Base-by-base conservation (phyloP, 2,113 vertebrate genomes). In the Leptobrachium ailaonicum region DNA sequence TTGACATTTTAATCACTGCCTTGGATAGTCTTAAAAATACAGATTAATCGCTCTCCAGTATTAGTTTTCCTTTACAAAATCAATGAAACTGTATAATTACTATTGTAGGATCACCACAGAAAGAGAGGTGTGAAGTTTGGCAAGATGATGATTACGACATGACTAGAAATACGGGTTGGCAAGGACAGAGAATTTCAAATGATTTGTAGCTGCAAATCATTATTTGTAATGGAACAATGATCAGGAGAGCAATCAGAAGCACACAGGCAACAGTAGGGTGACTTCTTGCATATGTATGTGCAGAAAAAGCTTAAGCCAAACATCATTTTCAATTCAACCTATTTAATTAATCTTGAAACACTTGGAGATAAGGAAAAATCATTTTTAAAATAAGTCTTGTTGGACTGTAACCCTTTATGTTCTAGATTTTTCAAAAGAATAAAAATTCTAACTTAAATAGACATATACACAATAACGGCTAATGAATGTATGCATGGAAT, bases 41-140 rank as follows among this genome's bases (percentile, higher is more conserved):
- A 8, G 2, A 20, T 63, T 3, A 13, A 75, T 6, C 13, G 47
- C 9, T 13, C 43, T 73, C 13, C 6, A 44, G 64, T 42, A n/a
- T 63, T 58, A 32, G 4, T 63, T 64, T 44, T 50, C 12, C 56
- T 50, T 50, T 47, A n/a, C 14, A 13, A 11, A 47, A 75, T 66
- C 20, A 75, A 14, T 66, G 44, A 2, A 45, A 62, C 20, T 75
- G 60, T 43, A 45, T 75, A 14, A 66, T 66, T 14, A 66, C 60
- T n/a, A 32, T 10, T 5, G 45, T 32, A 47, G 64, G n/a, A 5
- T 60, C 13, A 12, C 56, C 58, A 63, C 43, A 44, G 3, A 45
- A 74, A 42, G 45, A 45, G 8, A 4, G 20, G 63, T 4, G 13
- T 62, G 20, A 43, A 44, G n/a, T 12, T 5, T 50, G 47, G 5